Conservation (phyloP, 2,888 invertebrate species). For the Scrobipalpa atriplicella region DNA sequence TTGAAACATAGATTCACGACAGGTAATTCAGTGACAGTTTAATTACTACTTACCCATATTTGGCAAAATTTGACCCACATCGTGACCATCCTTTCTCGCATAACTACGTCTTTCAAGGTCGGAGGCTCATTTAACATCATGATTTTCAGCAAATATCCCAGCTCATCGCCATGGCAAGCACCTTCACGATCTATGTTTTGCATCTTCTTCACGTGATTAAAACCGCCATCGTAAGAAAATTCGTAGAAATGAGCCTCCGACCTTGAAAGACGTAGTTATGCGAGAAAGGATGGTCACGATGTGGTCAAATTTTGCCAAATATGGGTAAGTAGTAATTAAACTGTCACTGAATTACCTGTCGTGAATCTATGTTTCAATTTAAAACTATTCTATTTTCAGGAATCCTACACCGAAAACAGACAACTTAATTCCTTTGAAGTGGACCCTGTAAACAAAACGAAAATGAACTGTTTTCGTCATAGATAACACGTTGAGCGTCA, state of each 20-base stretch:
- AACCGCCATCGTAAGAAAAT: constrained; percentile 80
- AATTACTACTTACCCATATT: constrained; percentile 66
- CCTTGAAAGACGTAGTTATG: constrained; percentile 56
- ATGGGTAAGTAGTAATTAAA: constrained; percentile 60
- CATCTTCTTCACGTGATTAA: constrained; percentile 73
- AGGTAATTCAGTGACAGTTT: no score
- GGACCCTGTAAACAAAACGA: constrained; percentile 58
- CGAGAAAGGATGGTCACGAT: constrained; percentile 72
- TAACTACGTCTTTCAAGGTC: constrained; percentile 53
- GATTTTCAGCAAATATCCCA: constrained; percentile 80
- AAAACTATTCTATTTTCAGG: constrained; percentile 52
- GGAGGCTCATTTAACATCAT: constrained; percentile 47
- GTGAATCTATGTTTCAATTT: not conserved
- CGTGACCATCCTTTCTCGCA: constrained; percentile 70
- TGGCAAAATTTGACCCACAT: constrained; percentile 87
- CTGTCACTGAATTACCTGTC: no score
- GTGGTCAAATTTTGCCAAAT: constrained; percentile 86
- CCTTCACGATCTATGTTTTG: constrained; percentile 79
- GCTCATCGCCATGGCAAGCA: constrained; percentile 83
- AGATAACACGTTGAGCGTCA: constrained; percentile 59
- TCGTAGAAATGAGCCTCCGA: constrained; percentile 66
- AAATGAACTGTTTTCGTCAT: constrained; percentile 58
- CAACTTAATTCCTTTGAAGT: constrained; percentile 53
- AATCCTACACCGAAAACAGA: constrained; percentile 64
- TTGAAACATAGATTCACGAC: not conserved